phyloP scores from a whole-genome alignment of 1,140 invertebrate genomes.

The Calliphora vicina region DNA sequence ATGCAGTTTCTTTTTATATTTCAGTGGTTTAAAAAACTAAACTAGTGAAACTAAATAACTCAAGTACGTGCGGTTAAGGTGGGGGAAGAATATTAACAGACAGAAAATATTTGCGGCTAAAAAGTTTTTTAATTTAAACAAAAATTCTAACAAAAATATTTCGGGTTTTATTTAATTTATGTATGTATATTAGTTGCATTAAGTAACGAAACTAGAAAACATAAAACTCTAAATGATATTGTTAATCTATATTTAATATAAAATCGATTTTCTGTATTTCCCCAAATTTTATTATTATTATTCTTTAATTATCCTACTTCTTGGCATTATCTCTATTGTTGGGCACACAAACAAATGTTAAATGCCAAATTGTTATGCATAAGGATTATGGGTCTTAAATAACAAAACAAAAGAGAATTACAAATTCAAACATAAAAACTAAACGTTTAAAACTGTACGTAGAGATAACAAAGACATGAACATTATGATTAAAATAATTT shows the following conservation, averaged over 20 bases:
- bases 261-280: background rate
- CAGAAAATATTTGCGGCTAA: background rate
- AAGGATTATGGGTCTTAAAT: background rate
- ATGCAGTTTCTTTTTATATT: slow-evolving; percentile 18
- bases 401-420: background rate
- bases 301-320: too few species aligned
- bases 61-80: too few species aligned
- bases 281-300: too few species aligned
- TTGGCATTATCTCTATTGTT: too few species aligned
- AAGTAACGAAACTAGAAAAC: too few species aligned
- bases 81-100: background rate
- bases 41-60: too few species aligned
- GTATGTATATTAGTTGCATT: too few species aligned
- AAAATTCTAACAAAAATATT: background rate
- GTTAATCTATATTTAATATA: background rate
- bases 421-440: background rate
- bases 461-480: background rate
- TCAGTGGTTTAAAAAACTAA: background rate
- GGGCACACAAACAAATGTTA: background rate
- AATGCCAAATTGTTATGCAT: background rate
- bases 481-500: slow-evolving; percentile 2
- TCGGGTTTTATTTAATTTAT: background rate
- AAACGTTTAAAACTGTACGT: background rate
- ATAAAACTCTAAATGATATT: background rate
- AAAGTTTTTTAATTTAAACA: background rate